Percentiles rank a stretch among this genome's conserved stretches.
These are phyloP conservation scores for Dascillus cervinus DNA, from an alignment of 2,888 invertebrate species.

Conservation along the genomic window DNA sequence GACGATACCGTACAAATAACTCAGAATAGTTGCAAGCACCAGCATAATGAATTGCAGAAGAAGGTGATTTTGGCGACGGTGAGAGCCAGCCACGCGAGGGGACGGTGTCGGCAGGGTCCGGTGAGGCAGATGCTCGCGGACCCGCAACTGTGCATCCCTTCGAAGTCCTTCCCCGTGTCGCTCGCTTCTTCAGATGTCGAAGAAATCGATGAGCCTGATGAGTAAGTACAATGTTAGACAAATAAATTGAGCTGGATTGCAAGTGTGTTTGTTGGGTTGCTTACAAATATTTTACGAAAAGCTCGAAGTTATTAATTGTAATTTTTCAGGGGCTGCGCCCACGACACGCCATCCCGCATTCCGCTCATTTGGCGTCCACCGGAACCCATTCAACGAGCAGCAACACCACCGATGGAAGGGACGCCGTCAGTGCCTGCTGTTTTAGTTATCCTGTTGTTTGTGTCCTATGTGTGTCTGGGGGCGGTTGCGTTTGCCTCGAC, in stretches of 20 bases:
- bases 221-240: conserved; percentile 44
- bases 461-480: conserved; percentile 67
- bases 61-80: conserved; percentile 39
- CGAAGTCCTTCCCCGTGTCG: conserved; percentile 29
- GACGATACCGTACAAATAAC: too few species aligned
- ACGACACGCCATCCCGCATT: conserved; percentile 66
- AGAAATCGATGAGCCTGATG: conserved; percentile 54
- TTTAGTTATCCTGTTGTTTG: conserved; percentile 58
- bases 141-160: conserved; percentile 42
- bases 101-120: conserved; percentile 34
- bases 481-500: conserved; percentile 72
- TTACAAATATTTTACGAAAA: too few species aligned
- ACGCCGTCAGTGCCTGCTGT: conserved; percentile 52
- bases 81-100: conserved; percentile 34
- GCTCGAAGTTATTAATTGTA: too few species aligned
- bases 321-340: conserved; percentile 43
- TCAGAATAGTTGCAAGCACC: too few species aligned
- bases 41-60: conserved; percentile 34
- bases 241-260: conserved; percentile 2
- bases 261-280: not conserved
- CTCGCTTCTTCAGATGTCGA: conserved; percentile 44
- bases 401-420: conserved; percentile 36
- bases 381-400: conserved; percentile 30
- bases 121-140: conserved; percentile 43
- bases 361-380: conserved; percentile 60